Evolutionary conservation across 2,113 vertebrate species (phyloP).

Genomic region (Mirounga angustirostris): DNA sequence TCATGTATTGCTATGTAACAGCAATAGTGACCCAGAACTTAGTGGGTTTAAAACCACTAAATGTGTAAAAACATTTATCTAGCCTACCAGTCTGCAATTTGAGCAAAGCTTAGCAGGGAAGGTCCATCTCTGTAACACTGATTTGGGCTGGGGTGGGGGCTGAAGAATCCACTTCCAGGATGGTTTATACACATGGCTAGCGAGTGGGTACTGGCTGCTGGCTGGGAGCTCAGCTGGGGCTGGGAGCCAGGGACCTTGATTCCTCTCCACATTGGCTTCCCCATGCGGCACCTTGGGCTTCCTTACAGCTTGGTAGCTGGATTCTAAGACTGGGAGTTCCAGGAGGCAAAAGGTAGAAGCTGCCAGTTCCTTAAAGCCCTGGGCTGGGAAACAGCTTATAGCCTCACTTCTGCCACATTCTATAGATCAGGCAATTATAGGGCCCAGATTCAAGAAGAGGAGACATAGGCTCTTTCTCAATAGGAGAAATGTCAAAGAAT

Average conservation of each 20-base stretch:
- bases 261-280: not conserved
- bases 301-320: not conserved
- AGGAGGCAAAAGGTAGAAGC: not conserved
- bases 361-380: not conserved
- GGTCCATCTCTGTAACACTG: not conserved
- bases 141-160: not conserved
- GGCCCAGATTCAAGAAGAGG: not conserved
- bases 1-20: not conserved
- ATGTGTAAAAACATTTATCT: not conserved
- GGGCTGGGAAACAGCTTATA: not conserved
- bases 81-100: not conserved
- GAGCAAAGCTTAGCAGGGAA: not conserved
- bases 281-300: not conserved
- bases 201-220: no score
- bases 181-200: not conserved
- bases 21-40: not conserved
- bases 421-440: not conserved
- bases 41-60: not conserved
- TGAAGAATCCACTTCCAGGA: not conserved
- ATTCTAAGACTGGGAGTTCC: not conserved
- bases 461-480: not conserved
- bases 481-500: not conserved
- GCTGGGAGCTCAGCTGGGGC: not conserved
- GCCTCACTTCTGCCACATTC: not conserved
- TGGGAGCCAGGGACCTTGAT: not conserved